Conservation (phyloP, 2,113 vertebrate genomes). For the Notiomystis cincta region DNA sequence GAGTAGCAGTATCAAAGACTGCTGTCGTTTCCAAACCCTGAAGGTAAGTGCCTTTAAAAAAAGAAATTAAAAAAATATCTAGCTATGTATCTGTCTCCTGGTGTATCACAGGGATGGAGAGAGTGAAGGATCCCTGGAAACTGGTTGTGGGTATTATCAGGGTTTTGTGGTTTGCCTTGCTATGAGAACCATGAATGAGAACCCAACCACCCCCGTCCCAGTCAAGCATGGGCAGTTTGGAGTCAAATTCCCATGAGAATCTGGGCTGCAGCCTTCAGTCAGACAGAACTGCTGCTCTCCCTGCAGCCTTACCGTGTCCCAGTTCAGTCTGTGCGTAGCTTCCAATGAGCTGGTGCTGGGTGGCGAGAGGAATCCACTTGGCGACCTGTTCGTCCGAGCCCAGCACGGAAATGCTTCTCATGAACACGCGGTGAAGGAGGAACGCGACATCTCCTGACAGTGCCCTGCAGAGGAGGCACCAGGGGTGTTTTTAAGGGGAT, state of each 20-base stretch:
- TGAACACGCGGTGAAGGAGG: constrained; percentile 41
- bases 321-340: constrained; percentile 78
- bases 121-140: background rate
- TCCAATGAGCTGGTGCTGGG: constrained; percentile 47
- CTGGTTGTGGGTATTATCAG: background rate
- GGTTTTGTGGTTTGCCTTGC: background rate
- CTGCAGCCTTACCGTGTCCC: constrained; percentile 72
- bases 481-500: background rate
- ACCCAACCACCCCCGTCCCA: background rate
- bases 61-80: background rate
- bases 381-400: constrained; percentile 73
- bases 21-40: constrained; percentile 79
- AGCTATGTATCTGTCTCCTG: background rate
- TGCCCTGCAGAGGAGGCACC: constrained; percentile 39
- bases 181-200: background rate
- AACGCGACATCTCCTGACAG: constrained; percentile 39
- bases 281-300: background rate
- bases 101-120: background rate
- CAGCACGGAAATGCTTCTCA: constrained; percentile 56
- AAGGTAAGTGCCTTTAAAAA: constrained; percentile 74
- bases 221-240: background rate
- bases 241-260: background rate
- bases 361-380: constrained; percentile 69
- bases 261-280: background rate
- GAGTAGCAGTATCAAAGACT: constrained; percentile 68